A percentile compares a stretch with the other conserved stretches of the same genome.
Conservation (phyloP, 2,888 invertebrate genomes). For the Drosophila buzzatii region DNA sequence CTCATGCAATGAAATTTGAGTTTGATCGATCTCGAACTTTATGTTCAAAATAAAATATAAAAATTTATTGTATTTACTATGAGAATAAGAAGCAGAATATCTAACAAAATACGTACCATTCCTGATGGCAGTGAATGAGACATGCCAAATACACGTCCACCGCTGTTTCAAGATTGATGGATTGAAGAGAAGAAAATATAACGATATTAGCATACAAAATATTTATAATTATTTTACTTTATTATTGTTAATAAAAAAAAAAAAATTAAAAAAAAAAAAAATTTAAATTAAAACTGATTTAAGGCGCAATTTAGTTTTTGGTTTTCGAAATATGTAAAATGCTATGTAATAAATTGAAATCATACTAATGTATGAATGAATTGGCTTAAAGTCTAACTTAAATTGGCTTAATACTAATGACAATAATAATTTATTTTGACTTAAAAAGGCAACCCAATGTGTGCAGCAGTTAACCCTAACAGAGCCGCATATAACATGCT, state of each 20-base stretch:
- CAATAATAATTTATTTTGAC: neutral
- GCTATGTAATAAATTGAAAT: slow-evolving; percentile 7
- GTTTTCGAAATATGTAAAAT: slow-evolving; percentile 53
- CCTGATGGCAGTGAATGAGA: slow-evolving; percentile 86
- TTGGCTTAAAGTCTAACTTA: slow-evolving; percentile 57
- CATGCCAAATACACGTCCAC: slow-evolving; percentile 86
- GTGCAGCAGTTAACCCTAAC: slow-evolving; percentile 10
- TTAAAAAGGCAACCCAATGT: neutral
- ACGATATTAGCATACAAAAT: slow-evolving; percentile 50
- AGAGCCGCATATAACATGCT: slow-evolving; percentile 3
- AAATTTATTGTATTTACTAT: slow-evolving; percentile 48
- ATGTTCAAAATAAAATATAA: slow-evolving; percentile 47
- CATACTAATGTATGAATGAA: slow-evolving; percentile 46
- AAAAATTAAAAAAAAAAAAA: neutral
- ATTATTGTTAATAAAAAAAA: neutral
- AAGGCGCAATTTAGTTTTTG: slow-evolving; percentile 62
- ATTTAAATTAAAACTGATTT: slow-evolving; percentile 32
- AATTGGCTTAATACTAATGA: slow-evolving; percentile 15
- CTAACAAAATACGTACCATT: slow-evolving; percentile 84
- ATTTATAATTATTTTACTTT: slow-evolving; percentile 16
- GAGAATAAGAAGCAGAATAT: neutral
- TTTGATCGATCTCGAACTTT: slow-evolving; percentile 56
- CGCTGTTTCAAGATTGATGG: slow-evolving; percentile 63
- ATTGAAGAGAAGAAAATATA: slow-evolving; percentile 41
- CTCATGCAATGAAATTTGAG: slow-evolving; percentile 68